Evolutionary conservation across 2,113 vertebrate genomes (phyloP), one percentile per base, ranked within the genome.

Genomic region (Oostethus manadensis): DNA sequence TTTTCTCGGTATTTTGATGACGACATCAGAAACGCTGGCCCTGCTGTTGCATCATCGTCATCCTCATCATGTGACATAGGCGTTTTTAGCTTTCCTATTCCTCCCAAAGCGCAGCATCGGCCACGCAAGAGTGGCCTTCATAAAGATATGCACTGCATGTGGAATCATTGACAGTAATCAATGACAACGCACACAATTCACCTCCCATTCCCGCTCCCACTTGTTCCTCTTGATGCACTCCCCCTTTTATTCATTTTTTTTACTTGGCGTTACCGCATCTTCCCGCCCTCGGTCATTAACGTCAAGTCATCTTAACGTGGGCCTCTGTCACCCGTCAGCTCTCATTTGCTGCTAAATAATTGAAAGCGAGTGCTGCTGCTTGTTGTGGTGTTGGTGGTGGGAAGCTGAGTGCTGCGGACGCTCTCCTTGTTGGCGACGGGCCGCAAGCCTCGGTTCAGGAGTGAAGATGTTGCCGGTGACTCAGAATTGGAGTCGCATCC

Each of bases 261-360:
- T 20, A n/a, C 10, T 18, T 48, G 58, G 55, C 63, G 51, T 64
- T 68, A 75, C 70, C 73, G 66, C 74, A 42, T 80, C 72, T 83
- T 70, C 72, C 80, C 72, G 62, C 63, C 81, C 62, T 50, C 61
- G 74, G 58, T 64, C 71, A 64, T 82, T 77, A 81, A 57, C n/a
- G 60, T 87, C 76, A 68, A 74, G 26, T 48, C 61, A 26, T 40
- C 38, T 71, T 4, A 62, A 56, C 56, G 70, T 58, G 60, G 58
- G 49, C 66, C 77, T 64, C 56, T 83, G 79, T 82, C 80, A 80
- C 73, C 78, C 84, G 80, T 74, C 83, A 71, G 78, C 63, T 78
- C 70, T 73, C 59, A 53, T 84, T 83, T 78, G 46, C 73, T 66
- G 56, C 59, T 86, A 56, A 84, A 84, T 87, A 80, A 86, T 86